Evolutionary conservation across 2,113 vertebrate genomes (phyloP), one percentile per base, ranked within the genome.

Genomic region (Mixornis gularis): DNA sequence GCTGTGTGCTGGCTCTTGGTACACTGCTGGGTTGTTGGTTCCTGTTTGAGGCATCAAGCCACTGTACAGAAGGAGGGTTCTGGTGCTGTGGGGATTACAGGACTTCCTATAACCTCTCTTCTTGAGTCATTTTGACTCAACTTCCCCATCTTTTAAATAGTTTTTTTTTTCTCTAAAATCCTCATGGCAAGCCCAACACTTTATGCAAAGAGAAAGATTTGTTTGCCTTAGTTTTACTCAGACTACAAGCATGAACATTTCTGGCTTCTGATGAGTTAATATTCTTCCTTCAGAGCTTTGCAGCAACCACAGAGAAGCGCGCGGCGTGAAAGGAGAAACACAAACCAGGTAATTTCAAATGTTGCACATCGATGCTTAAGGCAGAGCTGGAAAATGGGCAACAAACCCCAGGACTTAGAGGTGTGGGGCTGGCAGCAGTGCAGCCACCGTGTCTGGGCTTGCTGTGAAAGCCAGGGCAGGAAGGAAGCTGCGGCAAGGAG

Each of bases 321-420:
- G 2, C 5, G 0, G 65, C 0, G 0, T 13, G 0, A 55, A 44
- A 51, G n/a, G n/a, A 84, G 69, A 63, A 80, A 55, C 17, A 66
- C 32, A 40, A 66, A 43, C 15, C 29, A 78, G 85, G 77, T 92
- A 73, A 89, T 78, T 81, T 56, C 41, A 27, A 36, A 19, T 6
- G 21, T 2, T n/a, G 20, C 26, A 3, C 3, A 3, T 55, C 52
- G 70, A 2, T 20, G 36, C 6, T 3, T 30, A 30, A 0, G 4
- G 55, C 4, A 3, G 8, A 11, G 40, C 76, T 79, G 63, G 84
- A 56, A 64, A 86, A 46, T 36, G 36, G 36, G 36, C 36, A 36
- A 36, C 36, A 36, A 36, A 36, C 36, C 36, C 36, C 36, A 36
- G 36, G 36, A 36, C 8, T 36, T 36, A 36, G 36, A 36, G 36